Evolutionary conservation across 2,797 vertebrate genomes (phyloP).

Genomic region (Australoheros facetus): DNA sequence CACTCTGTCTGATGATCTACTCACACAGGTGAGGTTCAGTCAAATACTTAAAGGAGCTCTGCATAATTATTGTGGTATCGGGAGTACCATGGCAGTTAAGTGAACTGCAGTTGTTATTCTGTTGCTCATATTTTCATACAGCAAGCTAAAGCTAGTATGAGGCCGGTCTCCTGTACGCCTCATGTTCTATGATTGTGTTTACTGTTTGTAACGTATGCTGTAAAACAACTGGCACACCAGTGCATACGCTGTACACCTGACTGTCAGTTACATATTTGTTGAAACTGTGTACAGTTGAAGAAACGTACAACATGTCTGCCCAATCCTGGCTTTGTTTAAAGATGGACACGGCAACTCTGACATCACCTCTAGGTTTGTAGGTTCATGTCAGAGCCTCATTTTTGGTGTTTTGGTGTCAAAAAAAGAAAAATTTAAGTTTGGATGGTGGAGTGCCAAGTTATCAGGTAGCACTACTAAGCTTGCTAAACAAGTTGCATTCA

Average conservation of each 20-base stretch:
- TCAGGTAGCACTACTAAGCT: too few species aligned
- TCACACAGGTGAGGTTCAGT: conserved; percentile 83
- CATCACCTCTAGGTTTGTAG: background rate
- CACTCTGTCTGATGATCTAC: conserved; percentile 84
- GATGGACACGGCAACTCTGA: background rate
- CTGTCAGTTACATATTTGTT: background rate
- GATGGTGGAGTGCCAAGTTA: too few species aligned
- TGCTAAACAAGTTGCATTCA: too few species aligned
- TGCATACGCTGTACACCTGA: background rate
- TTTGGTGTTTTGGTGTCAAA: background rate
- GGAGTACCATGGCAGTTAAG: background rate
- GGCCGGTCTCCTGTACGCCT: background rate
- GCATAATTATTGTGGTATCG: background rate
- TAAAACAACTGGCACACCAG: too few species aligned
- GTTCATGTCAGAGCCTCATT: too few species aligned
- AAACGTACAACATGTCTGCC: background rate
- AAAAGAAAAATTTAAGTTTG: background rate
- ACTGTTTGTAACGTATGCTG: background rate
- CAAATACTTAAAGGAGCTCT: background rate
- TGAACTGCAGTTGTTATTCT: background rate
- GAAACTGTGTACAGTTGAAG: background rate
- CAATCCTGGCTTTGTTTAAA: background rate
- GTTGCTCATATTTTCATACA: too few species aligned
- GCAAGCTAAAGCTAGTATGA: background rate
- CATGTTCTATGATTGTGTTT: background rate